phyloP scores from a whole-genome alignment of 2,113 vertebrate genomes.

The Phyllopteryx taeniolatus region DNA sequence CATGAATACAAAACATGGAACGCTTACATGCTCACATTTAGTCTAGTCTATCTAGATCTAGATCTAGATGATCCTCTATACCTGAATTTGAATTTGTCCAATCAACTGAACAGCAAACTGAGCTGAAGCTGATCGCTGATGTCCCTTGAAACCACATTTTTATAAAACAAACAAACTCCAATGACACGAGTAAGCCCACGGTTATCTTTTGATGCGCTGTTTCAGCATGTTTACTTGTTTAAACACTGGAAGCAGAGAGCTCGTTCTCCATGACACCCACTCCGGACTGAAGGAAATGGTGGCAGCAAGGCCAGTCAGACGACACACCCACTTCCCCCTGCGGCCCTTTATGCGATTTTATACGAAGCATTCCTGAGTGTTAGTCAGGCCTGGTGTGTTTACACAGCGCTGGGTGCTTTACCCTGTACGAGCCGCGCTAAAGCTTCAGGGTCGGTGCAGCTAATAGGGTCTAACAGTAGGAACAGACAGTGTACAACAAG shows the following conservation, averaged over 20 bases:
- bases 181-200: not conserved
- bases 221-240: slow-evolving; percentile 61
- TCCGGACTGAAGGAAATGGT: slow-evolving; percentile 66
- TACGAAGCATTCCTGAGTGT: slow-evolving; percentile 77
- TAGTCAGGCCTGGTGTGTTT: slow-evolving; percentile 77
- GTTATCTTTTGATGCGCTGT: slow-evolving; percentile 59
- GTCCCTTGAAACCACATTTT: not conserved
- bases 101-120: not conserved
- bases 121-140: not conserved
- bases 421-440: slow-evolving; percentile 39
- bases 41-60: too few species aligned
- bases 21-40: not conserved
- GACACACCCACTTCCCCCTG: slow-evolving; percentile 69
- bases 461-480: slow-evolving; percentile 73
- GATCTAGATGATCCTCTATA: not conserved
- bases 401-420: slow-evolving; percentile 71
- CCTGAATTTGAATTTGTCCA: not conserved
- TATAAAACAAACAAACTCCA: not conserved
- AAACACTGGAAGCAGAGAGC: slow-evolving; percentile 49
- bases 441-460: slow-evolving; percentile 68
- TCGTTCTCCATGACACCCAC: slow-evolving; percentile 68
- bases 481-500: slow-evolving; percentile 58
- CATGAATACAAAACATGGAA: not conserved
- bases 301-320: slow-evolving; percentile 62
- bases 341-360: slow-evolving; percentile 73